Evolutionary conservation across 2,888 invertebrate species (phyloP).

Genomic region (Caenorhabditis imperialis): DNA sequence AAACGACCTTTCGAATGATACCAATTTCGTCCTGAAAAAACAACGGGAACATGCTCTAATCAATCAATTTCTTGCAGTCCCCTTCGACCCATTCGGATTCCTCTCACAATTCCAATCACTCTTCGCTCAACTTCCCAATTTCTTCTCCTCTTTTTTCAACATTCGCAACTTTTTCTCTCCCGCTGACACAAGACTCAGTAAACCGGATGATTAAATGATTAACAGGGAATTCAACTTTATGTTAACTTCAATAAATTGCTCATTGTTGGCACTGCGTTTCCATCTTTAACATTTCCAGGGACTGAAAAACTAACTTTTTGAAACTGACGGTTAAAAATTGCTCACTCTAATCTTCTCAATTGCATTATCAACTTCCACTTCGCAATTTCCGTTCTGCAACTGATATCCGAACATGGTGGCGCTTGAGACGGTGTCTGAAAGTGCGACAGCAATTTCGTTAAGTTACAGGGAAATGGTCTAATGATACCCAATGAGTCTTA

Average conservation of each 20-base stretch:
- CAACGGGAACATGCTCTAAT: too few species aligned
- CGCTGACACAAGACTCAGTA: too few species aligned
- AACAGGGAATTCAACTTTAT: too few species aligned
- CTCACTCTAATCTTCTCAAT: slow-evolving; percentile 24
- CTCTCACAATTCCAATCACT: too few species aligned
- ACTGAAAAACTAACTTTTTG: slow-evolving; percentile 5
- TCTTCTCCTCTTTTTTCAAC: background rate
- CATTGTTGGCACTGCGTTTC: slow-evolving; percentile 13
- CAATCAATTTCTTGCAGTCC: too few species aligned
- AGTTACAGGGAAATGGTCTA: background rate
- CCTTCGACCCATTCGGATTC: too few species aligned
- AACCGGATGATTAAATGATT: too few species aligned
- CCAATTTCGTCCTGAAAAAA: too few species aligned
- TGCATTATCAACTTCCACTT: slow-evolving; percentile 6
- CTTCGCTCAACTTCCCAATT: background rate
- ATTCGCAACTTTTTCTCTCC: too few species aligned
- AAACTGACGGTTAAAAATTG: background rate
- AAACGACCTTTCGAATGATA: too few species aligned
- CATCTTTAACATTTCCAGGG: slow-evolving; percentile 30
- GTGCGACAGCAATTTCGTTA: background rate
- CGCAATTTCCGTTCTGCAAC: slow-evolving; percentile 19
- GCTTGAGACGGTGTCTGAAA: slow-evolving; percentile 27
- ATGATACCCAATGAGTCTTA: too few species aligned
- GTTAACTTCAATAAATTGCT: too few species aligned
- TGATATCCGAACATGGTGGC: slow-evolving; percentile 37